These are phyloP conservation scores for Chaetodon trifascialis DNA, from an alignment of 2,113 vertebrate species.

Conservation along the genomic window DNA sequence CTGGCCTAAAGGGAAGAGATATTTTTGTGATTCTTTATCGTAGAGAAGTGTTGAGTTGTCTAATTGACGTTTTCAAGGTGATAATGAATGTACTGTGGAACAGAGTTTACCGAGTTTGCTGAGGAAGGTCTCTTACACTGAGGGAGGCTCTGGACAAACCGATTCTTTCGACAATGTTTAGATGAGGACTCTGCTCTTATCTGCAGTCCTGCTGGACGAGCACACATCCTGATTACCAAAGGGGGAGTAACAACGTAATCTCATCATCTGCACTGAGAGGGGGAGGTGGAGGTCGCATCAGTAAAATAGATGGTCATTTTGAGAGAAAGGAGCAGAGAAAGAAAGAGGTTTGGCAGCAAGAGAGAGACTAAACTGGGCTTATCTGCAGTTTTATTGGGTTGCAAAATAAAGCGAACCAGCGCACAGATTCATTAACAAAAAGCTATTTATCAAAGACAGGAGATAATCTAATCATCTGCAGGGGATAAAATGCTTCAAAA, in stretches of 20 bases:
- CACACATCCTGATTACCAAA: slow-evolving; percentile 70
- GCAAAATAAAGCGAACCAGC: slow-evolving; percentile 11
- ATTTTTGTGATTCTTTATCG: slow-evolving; percentile 87
- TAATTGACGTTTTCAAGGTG: slow-evolving; percentile 38
- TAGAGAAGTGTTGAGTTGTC: slow-evolving; percentile 58
- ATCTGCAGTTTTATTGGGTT: slow-evolving; percentile 26
- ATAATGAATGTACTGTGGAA: slow-evolving; percentile 65
- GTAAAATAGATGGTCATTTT: slow-evolving; percentile 13
- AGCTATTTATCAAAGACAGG: background rate
- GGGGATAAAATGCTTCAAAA: background rate
- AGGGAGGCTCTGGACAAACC: slow-evolving; percentile 35
- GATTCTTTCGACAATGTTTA: slow-evolving; percentile 26
- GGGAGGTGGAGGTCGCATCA: background rate
- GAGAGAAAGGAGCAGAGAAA: background rate
- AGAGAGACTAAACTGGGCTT: slow-evolving; percentile 1
- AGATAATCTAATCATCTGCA: background rate
- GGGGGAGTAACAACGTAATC: slow-evolving; percentile 72
- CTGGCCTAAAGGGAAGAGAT: slow-evolving; percentile 61
- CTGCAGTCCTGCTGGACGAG: slow-evolving; percentile 50
- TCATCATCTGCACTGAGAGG: slow-evolving; percentile 50
- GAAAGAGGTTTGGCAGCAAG: slow-evolving; percentile 8
- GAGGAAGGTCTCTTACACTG: slow-evolving; percentile 59
- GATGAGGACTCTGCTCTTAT: slow-evolving; percentile 58
- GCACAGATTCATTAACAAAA: slow-evolving; percentile 11
- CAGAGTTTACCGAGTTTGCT: slow-evolving; percentile 39